Percentiles rank a stretch among this genome's conserved stretches.
These are phyloP conservation scores for Lethenteron reissneri DNA, from an alignment of 2,113 vertebrate species.

Conservation along the genomic window DNA sequence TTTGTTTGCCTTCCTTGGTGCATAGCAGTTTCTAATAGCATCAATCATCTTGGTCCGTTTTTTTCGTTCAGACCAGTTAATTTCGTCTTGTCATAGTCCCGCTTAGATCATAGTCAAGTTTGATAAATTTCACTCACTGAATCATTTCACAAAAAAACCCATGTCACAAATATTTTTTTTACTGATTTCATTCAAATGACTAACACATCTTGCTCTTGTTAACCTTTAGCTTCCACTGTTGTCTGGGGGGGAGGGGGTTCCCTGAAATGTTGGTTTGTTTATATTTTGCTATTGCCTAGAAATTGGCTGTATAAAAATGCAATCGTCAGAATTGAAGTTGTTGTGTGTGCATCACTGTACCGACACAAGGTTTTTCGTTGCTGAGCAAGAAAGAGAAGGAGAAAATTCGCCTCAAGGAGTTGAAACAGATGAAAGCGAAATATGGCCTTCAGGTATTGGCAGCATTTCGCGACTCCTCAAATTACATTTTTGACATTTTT, in stretches of 20 bases:
- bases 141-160: no score
- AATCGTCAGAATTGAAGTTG: no score
- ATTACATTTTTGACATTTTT: neutral
- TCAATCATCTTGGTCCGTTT: no score
- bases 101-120: no score
- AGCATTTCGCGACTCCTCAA: neutral
- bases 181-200: no score
- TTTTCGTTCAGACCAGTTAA: no score
- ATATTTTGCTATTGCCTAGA: conserved; percentile 11
- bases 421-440: conserved; percentile 85
- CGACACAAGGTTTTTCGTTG: conserved; percentile 9
- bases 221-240: neutral
- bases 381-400: conserved; percentile 74
- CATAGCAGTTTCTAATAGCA: no score
- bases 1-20: no score
- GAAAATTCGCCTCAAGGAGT: conserved; percentile 52
- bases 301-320: no score
- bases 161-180: no score
- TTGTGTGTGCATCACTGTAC: neutral
- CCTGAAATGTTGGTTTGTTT: neutral
- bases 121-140: no score
- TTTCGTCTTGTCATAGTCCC: no score
- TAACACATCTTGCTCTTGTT: neutral
- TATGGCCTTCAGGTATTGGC: conserved; percentile 74
- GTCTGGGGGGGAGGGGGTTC: neutral